Conservation (phyloP, 2,113 vertebrate genomes). For the Sciurus niger region DNA sequence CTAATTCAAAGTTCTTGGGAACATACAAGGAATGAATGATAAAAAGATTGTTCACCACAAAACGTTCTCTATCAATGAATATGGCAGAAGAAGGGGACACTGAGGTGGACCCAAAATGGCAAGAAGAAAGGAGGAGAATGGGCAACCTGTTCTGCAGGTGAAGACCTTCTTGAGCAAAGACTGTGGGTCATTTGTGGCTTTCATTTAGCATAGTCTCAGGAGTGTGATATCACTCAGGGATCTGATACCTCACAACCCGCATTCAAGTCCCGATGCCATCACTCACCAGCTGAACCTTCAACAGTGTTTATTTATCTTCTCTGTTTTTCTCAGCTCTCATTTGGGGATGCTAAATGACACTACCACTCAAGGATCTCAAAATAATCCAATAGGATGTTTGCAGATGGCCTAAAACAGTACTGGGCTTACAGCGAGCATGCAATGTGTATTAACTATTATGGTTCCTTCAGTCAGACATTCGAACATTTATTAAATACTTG, state of each 20-base stretch:
- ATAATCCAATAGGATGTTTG: neutral
- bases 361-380: neutral
- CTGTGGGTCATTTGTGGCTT: neutral
- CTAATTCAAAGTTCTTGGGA: neutral
- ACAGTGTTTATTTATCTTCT: neutral
- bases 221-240: neutral
- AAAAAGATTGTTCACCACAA: neutral
- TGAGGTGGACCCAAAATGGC: rapidly evolving
- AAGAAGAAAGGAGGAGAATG: neutral
- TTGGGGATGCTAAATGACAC: neutral
- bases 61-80: neutral
- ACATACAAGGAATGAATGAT: neutral
- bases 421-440: rapidly evolving
- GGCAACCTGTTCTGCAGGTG: neutral
- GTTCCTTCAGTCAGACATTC: neutral
- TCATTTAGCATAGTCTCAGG: neutral
- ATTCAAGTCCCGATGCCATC: neutral
- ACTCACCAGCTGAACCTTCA: neutral
- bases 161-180: neutral
- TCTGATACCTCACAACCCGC: neutral
- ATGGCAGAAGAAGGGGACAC: neutral
- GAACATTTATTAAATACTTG: neutral
- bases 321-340: neutral
- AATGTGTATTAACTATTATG: neutral
- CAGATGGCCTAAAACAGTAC: neutral